Percentiles rank a stretch among this genome's conserved stretches.
These are phyloP conservation scores for Larimichthys crocea DNA, from an alignment of 2,113 vertebrate genomes.

Conservation along the genomic window DNA sequence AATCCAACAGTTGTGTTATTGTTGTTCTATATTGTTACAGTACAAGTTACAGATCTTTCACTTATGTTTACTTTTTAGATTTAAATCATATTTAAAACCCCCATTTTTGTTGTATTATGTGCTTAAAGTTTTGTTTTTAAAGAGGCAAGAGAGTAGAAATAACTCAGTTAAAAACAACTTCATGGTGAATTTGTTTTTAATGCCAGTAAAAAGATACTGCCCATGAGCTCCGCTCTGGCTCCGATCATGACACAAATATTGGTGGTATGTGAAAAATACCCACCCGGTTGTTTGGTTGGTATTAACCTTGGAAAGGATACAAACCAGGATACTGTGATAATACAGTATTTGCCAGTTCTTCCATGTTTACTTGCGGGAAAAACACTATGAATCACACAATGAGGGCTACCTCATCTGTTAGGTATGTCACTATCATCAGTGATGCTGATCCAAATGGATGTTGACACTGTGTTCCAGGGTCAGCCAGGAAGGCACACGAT, in stretches of 20 bases:
- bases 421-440: conserved; percentile 25
- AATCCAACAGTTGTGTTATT: no score
- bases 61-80: background rate
- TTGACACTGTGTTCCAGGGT: conserved; percentile 66
- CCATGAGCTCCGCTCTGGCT: background rate
- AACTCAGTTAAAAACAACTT: no score
- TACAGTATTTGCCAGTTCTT: conserved; percentile 10
- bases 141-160: no score
- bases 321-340: conserved; percentile 2
- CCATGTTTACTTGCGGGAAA: conserved; percentile 3
- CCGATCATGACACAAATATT: conserved; percentile 4
- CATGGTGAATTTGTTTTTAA: background rate
- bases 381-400: conserved; percentile 37
- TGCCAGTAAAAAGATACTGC: background rate
- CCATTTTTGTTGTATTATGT: background rate
- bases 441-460: conserved; percentile 54
- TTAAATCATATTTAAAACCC: background rate
- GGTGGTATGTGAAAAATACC: background rate
- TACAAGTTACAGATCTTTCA: no score
- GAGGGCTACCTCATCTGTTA: background rate
- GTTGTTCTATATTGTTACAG: background rate
- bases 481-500: conserved; percentile 62
- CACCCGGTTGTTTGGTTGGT: background rate
- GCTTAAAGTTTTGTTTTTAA: background rate
- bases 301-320: background rate